Conservation (phyloP, 1,140 invertebrate species). For the Pararge aegeria region DNA sequence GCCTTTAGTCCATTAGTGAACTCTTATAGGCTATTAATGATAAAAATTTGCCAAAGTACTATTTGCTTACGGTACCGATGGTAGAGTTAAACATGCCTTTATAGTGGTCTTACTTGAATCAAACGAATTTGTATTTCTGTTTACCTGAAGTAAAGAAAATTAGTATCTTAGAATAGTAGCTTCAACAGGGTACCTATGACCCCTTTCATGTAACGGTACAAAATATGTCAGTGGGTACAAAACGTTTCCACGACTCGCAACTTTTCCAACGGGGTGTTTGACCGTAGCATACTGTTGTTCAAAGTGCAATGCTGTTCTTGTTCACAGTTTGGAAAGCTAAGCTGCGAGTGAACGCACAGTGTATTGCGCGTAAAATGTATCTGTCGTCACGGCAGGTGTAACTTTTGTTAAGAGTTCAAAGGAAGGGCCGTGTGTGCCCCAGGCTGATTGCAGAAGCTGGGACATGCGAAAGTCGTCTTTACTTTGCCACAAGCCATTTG, state of each 20-base stretch:
- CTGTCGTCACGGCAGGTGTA: not conserved
- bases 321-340: not conserved
- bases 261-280: not conserved
- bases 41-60: too few species aligned
- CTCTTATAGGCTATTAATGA: too few species aligned
- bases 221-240: not conserved
- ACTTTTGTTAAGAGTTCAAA: not conserved
- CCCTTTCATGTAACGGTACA: not conserved
- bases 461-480: not conserved
- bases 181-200: not conserved
- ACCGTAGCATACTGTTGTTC: not conserved
- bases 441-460: not conserved
- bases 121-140: too few species aligned
- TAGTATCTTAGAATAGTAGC: not conserved
- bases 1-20: too few species aligned
- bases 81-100: too few species aligned
- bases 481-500: not conserved
- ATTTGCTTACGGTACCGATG: too few species aligned
- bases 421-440: not conserved
- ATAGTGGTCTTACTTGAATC: too few species aligned
- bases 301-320: not conserved
- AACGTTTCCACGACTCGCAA: not conserved
- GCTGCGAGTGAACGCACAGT: not conserved
- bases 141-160: too few species aligned
- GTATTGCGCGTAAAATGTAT: not conserved